phyloP scores from a whole-genome alignment of 2,888 invertebrate species.

The Lithophane socia region DNA sequence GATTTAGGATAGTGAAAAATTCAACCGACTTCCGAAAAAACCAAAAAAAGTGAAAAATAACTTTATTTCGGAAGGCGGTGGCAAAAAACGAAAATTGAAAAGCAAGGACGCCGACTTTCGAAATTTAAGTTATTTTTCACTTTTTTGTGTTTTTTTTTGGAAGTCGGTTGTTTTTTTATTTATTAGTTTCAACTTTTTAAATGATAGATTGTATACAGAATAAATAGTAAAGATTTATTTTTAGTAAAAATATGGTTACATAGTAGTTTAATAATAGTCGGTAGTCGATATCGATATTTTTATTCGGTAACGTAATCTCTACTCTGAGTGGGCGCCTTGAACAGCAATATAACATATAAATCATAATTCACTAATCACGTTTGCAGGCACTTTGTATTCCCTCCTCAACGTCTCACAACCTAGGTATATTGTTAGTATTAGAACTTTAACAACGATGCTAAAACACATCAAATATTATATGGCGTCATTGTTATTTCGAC shows the following conservation, averaged over 20 bases:
- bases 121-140: too few relatives aligned
- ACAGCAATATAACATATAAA: background rate
- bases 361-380: conserved; percentile 31
- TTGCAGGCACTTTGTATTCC: conserved; percentile 47
- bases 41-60: too few relatives aligned
- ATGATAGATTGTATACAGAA: conserved; percentile 8
- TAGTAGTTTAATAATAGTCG: conserved; percentile 1
- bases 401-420: conserved; percentile 36
- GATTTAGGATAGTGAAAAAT: too few relatives aligned
- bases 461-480: conserved; percentile 63
- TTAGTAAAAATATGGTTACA: conserved; percentile 6
- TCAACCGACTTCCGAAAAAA: too few relatives aligned
- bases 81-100: too few relatives aligned
- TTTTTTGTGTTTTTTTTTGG: too few relatives aligned
- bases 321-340: background rate
- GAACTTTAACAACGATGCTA: conserved; percentile 59
- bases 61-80: too few relatives aligned
- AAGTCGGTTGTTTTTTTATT: too few relatives aligned
- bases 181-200: background rate
- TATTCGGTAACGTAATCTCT: conserved; percentile 13
- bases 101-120: too few relatives aligned
- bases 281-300: conserved; percentile 17
- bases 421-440: conserved; percentile 17
- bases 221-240: conserved; percentile 22
- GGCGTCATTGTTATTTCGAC: conserved; percentile 1